A percentile compares a stretch with the other conserved stretches of the same genome.
phyloP scores from a whole-genome alignment of 2,888 invertebrate species.

The Oxystoma pomonae region DNA sequence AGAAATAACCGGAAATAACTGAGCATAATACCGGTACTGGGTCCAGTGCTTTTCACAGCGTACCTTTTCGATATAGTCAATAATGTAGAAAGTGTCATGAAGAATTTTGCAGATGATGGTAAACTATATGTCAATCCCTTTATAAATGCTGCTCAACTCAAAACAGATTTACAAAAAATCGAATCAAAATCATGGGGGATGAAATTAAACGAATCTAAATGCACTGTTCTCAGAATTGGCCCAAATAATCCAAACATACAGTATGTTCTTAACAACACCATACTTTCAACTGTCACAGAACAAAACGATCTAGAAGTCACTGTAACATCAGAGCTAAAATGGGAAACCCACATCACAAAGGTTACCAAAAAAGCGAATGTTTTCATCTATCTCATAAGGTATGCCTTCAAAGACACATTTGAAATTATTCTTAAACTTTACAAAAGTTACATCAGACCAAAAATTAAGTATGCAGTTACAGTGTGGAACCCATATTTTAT shows the following conservation, averaged over 20 bases:
- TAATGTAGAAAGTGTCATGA: neutral
- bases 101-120: neutral
- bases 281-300: neutral
- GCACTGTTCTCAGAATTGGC: slow-evolving; percentile 6
- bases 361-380: no score
- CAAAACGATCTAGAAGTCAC: neutral
- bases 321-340: no score
- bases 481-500: no score
- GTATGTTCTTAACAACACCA: neutral
- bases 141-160: neutral
- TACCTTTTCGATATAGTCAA: slow-evolving; percentile 1
- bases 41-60: neutral
- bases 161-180: neutral
- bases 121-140: neutral
- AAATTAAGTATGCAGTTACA: no score
- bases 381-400: no score
- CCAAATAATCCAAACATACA: slow-evolving; percentile 1
- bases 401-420: no score
- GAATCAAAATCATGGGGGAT: neutral
- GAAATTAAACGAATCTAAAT: neutral
- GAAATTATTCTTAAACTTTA: no score
- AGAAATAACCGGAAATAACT: no score
- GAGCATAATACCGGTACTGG: no score
- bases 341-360: no score
- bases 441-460: no score